Evolutionary conservation across 2,113 vertebrate genomes (phyloP), one percentile per base, ranked within the genome.

Genomic region (Sorex araneus): DNA sequence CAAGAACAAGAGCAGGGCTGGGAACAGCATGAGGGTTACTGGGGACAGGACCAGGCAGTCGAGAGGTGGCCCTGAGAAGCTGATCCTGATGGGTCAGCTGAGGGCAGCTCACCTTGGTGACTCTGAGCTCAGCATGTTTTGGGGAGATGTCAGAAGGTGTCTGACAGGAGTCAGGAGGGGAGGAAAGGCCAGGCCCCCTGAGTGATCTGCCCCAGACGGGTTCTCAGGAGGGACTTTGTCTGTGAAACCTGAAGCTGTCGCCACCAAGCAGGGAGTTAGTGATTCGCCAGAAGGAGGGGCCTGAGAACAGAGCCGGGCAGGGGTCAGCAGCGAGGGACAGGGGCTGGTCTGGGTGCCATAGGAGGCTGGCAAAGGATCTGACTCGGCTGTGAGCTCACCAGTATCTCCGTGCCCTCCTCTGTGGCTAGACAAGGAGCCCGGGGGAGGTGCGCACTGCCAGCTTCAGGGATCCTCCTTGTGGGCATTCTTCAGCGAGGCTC

Each of bases 361-460:
- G 5, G 9, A 66, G 27, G 27, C 21, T 66, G 64, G 27, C 18
- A 12, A 18, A 66, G 34, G 2, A 28, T 32, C 10, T 1, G 36
- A 7, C 30, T 79, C 6, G 2, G 16, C 21, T 69, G 16, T 57
- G 9, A 76, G 4, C 8, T 57, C 16, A 11, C 50, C 36, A 0
- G 1, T 6, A 5, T 11, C 63, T 30, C 7, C 6, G 40, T 36
- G 13, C 1, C 50, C 3, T 25, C n/a, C 43, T n/a, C 27, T 2
- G 9, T 3, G 4, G 32, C 54, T 10, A 70, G 76, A 6, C 34
- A 5, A 1, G 3, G 1, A 40, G 87, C 3, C 3, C 25, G 45
- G 23, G 6, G 2, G 28, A 2, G 8, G n/a, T 0, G 0, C 25
- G 2, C 0, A 0, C 4, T 1, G 18, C 57, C 21, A 21, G 57